Conservation (phyloP, 2,113 vertebrate species). For the Syngnathus typhle region DNA sequence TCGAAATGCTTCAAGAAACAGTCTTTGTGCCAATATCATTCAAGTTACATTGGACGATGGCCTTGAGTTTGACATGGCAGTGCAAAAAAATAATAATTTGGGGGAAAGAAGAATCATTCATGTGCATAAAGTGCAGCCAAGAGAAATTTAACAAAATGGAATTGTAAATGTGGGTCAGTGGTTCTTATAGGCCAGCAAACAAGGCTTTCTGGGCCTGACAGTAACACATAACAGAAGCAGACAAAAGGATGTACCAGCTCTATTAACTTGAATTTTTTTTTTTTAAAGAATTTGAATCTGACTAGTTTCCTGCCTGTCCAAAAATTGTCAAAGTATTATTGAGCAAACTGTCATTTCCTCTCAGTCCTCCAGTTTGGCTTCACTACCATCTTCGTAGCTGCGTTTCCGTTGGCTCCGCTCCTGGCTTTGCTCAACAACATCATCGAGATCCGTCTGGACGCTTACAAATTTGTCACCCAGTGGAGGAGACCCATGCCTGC, state of each 20-base stretch:
- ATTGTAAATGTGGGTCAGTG: too few relatives aligned
- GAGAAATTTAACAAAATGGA: too few relatives aligned
- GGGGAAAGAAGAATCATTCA: too few relatives aligned
- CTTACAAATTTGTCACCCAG: conserved; percentile 97
- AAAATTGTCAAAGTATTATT: background rate
- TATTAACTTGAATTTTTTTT: too few relatives aligned
- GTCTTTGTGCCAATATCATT: background rate
- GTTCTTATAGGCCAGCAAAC: too few relatives aligned
- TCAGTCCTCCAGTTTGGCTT: conserved; percentile 98
- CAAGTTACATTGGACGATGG: background rate
- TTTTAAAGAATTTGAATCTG: too few relatives aligned
- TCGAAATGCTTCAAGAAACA: background rate
- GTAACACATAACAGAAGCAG: too few relatives aligned
- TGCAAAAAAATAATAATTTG: background rate
- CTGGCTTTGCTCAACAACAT: conserved; percentile 96
- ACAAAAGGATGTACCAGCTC: too few relatives aligned
- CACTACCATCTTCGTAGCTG: conserved; percentile 97
- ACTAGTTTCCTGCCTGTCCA: too few relatives aligned
- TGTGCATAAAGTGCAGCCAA: too few relatives aligned
- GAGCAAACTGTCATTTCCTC: conserved; percentile 10
- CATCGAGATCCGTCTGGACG: conserved; percentile 96
- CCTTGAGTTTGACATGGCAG: background rate
- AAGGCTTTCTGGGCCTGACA: too few relatives aligned
- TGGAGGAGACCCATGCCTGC: conserved; percentile 96
- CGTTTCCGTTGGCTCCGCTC: conserved; percentile 93